Conservation (phyloP, 2,113 vertebrate species). For the Paradisaea rubra region DNA sequence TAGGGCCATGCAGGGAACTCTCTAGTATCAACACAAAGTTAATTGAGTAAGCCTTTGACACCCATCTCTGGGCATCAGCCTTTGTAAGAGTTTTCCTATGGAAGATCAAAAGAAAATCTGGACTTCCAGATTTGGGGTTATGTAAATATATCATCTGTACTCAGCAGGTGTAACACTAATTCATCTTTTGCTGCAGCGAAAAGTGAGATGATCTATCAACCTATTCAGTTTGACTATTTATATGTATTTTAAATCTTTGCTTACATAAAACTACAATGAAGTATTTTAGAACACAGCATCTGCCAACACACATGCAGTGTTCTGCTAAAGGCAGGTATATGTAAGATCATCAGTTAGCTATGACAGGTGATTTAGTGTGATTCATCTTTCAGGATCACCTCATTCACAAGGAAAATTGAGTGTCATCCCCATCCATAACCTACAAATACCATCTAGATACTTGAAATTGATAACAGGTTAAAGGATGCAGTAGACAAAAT, state of each 20-base stretch:
- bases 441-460: conserved; percentile 58
- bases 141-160: neutral
- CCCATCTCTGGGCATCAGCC: neutral
- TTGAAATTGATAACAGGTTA: conserved; percentile 60
- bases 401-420: conserved; percentile 64
- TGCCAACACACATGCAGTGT: neutral
- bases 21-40: neutral
- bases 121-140: neutral
- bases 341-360: conserved; percentile 28
- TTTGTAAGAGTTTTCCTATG: neutral
- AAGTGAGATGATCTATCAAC: neutral
- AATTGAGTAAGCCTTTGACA: neutral
- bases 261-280: conserved; percentile 32
- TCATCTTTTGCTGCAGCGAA: neutral
- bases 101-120: neutral
- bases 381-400: conserved; percentile 64
- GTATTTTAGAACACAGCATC: conserved; percentile 29
- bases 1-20: neutral
- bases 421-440: conserved; percentile 66
- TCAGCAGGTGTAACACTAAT: neutral
- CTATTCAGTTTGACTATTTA: neutral
- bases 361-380: conserved; percentile 56
- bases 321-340: conserved; percentile 13
- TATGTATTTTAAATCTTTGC: conserved; percentile 25
- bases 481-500: conserved; percentile 68